Conservation (phyloP, 2,888 invertebrate species). For the Leistus spinibarbis region DNA sequence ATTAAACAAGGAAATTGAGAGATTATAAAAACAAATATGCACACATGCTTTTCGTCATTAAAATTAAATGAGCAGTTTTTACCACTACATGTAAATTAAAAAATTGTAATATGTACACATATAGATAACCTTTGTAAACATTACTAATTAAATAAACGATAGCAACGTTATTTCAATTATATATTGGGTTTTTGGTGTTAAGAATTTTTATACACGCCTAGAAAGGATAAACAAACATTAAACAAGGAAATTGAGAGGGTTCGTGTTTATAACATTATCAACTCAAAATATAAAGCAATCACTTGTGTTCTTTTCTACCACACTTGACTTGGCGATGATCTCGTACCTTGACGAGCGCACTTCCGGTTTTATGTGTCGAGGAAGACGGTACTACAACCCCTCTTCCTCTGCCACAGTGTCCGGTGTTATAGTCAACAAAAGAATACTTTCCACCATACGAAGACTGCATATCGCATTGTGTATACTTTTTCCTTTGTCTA, state of each 20-base stretch:
- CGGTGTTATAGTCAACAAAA: background rate
- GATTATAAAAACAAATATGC: background rate
- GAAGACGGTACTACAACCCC: background rate
- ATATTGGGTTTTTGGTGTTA: too few relatives aligned
- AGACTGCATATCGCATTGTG: background rate
- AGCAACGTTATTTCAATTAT: too few relatives aligned
- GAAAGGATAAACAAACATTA: background rate
- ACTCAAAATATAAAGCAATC: background rate
- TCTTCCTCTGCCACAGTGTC: background rate
- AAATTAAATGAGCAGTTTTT: too few relatives aligned
- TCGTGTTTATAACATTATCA: background rate
- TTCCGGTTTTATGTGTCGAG: slow-evolving; percentile 1
- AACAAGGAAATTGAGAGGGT: background rate
- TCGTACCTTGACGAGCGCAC: slow-evolving; percentile 1
- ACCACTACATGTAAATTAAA: too few relatives aligned
- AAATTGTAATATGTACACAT: too few relatives aligned
- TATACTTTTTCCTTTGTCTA: background rate
- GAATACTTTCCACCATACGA: background rate
- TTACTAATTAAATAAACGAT: too few relatives aligned
- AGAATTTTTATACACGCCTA: too few relatives aligned
- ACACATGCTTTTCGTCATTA: too few relatives aligned
- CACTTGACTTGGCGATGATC: background rate
- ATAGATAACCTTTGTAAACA: too few relatives aligned
- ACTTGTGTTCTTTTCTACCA: background rate
- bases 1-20: background rate